These are phyloP conservation scores for Agrochola macilenta DNA, from an alignment of 2,888 invertebrate species.

Conservation along the genomic window DNA sequence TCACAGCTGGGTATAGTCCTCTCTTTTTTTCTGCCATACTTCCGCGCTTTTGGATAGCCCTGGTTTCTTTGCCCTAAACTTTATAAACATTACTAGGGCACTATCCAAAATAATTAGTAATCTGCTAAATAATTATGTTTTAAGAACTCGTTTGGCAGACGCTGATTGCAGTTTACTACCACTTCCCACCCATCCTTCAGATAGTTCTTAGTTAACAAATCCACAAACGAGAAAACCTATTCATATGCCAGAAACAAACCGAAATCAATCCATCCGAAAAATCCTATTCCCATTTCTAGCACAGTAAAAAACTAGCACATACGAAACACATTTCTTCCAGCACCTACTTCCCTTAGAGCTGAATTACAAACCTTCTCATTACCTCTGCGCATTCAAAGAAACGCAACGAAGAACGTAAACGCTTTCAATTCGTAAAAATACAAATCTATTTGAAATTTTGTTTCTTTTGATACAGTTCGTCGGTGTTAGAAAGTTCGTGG, in stretches of 20 bases:
- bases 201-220: not conserved
- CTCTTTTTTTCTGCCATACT: too few relatives aligned
- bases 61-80: too few relatives aligned
- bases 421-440: constrained; percentile 61
- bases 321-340: constrained; percentile 21
- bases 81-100: not conserved
- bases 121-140: too few relatives aligned
- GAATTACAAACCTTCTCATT: constrained; percentile 55
- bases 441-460: constrained; percentile 62
- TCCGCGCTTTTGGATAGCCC: too few relatives aligned
- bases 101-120: too few relatives aligned
- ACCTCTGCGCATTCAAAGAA: constrained; percentile 55
- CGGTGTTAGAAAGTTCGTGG: constrained; percentile 28
- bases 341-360: not conserved
- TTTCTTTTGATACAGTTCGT: constrained; percentile 49
- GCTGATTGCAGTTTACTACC: not conserved
- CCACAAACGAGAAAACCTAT: not conserved
- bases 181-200: not conserved
- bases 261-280: not conserved
- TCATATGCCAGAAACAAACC: not conserved
- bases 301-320: not conserved
- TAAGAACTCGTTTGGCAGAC: not conserved
- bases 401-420: constrained; percentile 37
- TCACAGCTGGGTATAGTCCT: too few relatives aligned
- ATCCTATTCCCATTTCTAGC: not conserved